Conservation (phyloP, 2,888 invertebrate genomes). For the Tiliacea aurago region DNA sequence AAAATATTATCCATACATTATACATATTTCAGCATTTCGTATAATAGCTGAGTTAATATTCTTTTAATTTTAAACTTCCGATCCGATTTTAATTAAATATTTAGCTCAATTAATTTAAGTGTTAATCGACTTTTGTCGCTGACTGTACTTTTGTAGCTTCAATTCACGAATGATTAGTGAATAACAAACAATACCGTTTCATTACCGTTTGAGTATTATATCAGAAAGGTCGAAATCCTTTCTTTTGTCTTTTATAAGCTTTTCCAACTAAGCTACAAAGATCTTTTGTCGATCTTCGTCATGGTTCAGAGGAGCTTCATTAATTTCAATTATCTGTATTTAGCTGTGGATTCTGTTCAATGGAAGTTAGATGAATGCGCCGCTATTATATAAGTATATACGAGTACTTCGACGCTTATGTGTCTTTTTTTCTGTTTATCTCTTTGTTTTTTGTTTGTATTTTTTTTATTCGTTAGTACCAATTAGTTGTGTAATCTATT, state of each 20-base stretch:
- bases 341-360: constrained; percentile 22
- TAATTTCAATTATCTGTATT: constrained; percentile 45
- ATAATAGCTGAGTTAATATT: neutral
- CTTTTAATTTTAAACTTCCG: neutral
- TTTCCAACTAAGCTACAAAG: constrained; percentile 13
- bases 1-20: too few relatives aligned
- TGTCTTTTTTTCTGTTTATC: too few relatives aligned
- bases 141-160: neutral
- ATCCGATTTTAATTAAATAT: neutral
- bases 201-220: neutral
- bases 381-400: constrained; percentile 6
- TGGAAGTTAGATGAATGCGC: constrained; percentile 28
- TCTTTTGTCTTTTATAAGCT: constrained; percentile 17
- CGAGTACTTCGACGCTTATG: too few relatives aligned
- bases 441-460: too few relatives aligned
- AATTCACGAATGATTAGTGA: constrained; percentile 23
- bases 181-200: constrained; percentile 33
- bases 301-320: constrained; percentile 23
- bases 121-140: neutral
- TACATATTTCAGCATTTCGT: too few relatives aligned
- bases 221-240: constrained; percentile 31
- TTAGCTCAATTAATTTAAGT: neutral
- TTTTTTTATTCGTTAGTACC: too few relatives aligned
- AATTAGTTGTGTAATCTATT: too few relatives aligned
- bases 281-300: constrained; percentile 39